Percentiles rank a stretch among this genome's conserved stretches.
These are phyloP conservation scores for Cephalopachus bancanus DNA, from an alignment of 2,797 vertebrate species.

Conservation along the genomic window DNA sequence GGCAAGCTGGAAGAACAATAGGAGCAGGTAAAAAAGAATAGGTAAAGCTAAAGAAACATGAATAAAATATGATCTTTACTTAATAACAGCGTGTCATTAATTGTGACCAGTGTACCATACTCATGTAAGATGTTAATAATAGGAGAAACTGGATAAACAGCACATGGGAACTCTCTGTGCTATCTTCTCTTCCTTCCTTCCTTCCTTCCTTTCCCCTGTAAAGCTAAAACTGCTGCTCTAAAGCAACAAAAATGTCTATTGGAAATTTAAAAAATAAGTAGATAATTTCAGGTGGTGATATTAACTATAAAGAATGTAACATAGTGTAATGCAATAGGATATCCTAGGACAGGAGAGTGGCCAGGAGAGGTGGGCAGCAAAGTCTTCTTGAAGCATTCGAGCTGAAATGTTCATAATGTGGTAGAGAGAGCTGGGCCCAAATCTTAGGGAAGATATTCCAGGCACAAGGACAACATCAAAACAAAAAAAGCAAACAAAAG, in stretches of 20 bases:
- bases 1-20: neutral
- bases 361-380: neutral
- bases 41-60: conserved; percentile 32
- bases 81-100: neutral
- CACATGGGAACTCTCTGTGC: neutral
- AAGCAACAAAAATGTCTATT: neutral
- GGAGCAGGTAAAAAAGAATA: neutral
- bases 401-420: neutral
- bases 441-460: neutral
- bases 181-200: neutral
- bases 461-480: neutral
- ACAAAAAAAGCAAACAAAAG: neutral
- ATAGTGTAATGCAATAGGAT: neutral
- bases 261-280: neutral
- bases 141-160: neutral
- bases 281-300: neutral
- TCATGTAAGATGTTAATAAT: neutral
- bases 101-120: neutral
- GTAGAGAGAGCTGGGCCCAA: neutral
- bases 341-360: neutral
- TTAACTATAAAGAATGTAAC: neutral
- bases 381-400: neutral
- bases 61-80: neutral
- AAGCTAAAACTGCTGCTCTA: neutral
- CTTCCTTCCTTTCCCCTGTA: neutral